Conservation (phyloP, 2,113 vertebrate genomes). For the Charina bottae region DNA sequence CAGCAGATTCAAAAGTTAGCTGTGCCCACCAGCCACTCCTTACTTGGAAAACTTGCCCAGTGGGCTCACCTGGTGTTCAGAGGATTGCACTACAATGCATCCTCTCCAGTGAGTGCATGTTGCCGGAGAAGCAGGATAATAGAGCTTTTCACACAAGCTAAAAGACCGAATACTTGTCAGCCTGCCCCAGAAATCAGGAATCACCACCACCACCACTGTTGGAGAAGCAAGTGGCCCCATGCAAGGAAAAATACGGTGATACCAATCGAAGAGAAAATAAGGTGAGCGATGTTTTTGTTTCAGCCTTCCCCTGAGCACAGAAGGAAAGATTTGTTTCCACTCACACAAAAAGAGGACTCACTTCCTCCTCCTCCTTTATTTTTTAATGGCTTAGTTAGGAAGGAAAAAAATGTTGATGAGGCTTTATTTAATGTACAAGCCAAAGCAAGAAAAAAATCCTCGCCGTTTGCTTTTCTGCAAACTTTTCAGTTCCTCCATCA, state of each 20-base stretch:
- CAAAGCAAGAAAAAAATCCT: neutral
- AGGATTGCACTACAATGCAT: neutral
- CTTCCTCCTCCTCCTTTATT: no score
- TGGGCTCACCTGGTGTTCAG: neutral
- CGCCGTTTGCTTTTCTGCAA: neutral
- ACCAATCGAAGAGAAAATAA: no score
- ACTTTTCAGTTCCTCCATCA: neutral
- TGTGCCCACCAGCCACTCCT: neutral
- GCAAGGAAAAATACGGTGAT: neutral
- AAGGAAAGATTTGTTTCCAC: neutral
- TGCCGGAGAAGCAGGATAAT: neutral
- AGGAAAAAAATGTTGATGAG: neutral
- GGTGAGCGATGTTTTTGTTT: neutral
- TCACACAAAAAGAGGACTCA: no score
- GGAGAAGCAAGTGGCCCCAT: neutral
- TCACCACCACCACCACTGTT: neutral
- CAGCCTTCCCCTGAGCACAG: neutral
- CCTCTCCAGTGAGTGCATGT: neutral
- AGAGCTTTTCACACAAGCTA: neutral
- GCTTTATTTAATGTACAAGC: neutral
- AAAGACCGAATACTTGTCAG: neutral
- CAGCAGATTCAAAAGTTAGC: neutral
- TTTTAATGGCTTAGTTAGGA: neutral
- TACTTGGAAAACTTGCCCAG: neutral
- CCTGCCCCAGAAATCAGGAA: neutral